Base-by-base conservation (phyloP, 1,140 invertebrate genomes). In the Stegodyphus dumicola region DNA sequence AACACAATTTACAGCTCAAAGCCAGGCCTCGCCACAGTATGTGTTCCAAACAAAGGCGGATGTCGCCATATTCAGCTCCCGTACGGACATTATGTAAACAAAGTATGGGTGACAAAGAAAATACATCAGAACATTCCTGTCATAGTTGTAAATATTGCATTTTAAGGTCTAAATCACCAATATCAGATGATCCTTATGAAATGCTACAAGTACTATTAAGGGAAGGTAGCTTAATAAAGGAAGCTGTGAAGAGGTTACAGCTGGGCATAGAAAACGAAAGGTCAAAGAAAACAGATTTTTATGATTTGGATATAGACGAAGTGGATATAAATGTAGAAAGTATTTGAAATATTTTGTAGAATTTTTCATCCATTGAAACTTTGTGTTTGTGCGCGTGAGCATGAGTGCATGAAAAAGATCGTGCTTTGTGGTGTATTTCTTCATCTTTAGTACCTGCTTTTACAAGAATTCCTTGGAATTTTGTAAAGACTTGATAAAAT, bases 191-290 rank as follows among this genome's bases (percentile, higher is more conserved):
- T 89, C 93, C 94, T 0, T 94, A 94, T 89, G 93, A 94, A 89
- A 89, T 94, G 74, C 90, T 94, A 48, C 93, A 94, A 87, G 93
- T 92, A 80, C 88, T 94, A 18, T 89, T 94, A 17, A 91, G 92
- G 64, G 92, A 93, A 84, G 93, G 94, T 66, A 93, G 92, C 83
- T 91, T 94, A n/a, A 94, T 94, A 60, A 94, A 93, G 88, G 94
- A 94, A 89, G 94, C 94, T 6, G 94, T 94, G 5, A 92, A 93
- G 79, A 91, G 94, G 88, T 89, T 95, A 13, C 93, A 93, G 88
- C 89, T 91, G 64, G 92, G 92, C 74, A 89, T 93, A 73, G 90
- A 90, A 56, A 90, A 90, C 5, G 91, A 52, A 48, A 86, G 56
- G 33, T 18, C 54, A 9, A 79, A 74, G 64, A 86, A 76, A 60